These are phyloP conservation scores for Chlamydotis undulata DNA, from an alignment of 2,113 vertebrate species.

Conservation along the genomic window DNA sequence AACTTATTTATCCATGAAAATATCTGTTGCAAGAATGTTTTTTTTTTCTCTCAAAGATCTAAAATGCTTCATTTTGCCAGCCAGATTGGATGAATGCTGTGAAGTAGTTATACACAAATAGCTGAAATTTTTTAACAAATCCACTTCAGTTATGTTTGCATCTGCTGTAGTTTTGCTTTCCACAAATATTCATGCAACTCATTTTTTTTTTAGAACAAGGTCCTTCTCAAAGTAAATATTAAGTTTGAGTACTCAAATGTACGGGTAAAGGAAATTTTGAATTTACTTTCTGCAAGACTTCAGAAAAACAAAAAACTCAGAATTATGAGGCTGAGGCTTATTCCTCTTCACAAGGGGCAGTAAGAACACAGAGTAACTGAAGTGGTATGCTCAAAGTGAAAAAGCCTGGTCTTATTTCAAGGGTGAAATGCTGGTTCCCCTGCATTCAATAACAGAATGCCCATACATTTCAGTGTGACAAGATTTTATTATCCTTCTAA, in stretches of 20 bases:
- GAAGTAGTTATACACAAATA: neutral
- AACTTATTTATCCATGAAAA: neutral
- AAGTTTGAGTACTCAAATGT: neutral
- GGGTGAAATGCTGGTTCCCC: neutral
- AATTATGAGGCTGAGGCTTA: neutral
- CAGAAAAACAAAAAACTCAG: neutral
- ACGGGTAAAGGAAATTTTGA: neutral
- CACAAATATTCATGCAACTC: neutral
- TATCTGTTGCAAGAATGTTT: neutral
- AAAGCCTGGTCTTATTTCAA: neutral
- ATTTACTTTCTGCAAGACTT: neutral
- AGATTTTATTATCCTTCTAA: neutral
- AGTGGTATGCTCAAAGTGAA: neutral
- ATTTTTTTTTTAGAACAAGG: neutral
- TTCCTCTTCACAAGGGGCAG: neutral
- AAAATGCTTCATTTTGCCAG: neutral
- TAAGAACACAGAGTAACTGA: neutral
- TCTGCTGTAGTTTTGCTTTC: constrained; percentile 3
- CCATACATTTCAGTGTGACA: neutral
- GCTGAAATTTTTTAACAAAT: neutral
- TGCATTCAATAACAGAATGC: neutral
- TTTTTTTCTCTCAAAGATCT: neutral
- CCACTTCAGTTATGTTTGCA: neutral
- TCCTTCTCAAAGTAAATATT: neutral
- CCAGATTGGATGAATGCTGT: neutral